Conservation (phyloP, 1,140 invertebrate genomes). For the Drosophila ficusphila region DNA sequence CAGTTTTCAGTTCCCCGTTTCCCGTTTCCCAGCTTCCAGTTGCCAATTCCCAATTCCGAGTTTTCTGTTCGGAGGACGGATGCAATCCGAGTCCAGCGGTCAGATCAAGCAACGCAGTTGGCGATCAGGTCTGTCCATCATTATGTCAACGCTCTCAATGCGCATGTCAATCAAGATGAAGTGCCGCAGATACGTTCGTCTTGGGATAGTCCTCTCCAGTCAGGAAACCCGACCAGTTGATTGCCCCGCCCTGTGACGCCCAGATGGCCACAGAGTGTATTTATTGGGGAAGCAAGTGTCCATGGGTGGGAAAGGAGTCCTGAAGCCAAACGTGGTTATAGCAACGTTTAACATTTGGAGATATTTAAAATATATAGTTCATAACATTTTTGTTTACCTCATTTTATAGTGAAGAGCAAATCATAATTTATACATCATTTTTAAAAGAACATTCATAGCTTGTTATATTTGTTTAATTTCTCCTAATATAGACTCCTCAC, state of each 20-base stretch:
- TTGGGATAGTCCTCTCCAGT: background rate
- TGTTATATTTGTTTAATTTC: too few relatives aligned
- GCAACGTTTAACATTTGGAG: too few relatives aligned
- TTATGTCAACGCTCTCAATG: slow-evolving; percentile 84
- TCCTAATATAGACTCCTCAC: too few relatives aligned
- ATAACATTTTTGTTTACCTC: too few relatives aligned
- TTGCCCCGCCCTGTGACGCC: slow-evolving; percentile 5
- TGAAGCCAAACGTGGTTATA: too few relatives aligned
- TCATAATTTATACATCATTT: too few relatives aligned
- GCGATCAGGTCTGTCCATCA: slow-evolving; percentile 78
- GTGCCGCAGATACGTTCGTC: slow-evolving; percentile 73
- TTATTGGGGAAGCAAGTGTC: slow-evolving; percentile 7
- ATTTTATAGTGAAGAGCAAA: too few relatives aligned
- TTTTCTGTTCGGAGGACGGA: background rate
- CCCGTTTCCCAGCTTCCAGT: background rate
- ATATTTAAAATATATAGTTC: too few relatives aligned
- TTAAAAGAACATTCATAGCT: too few relatives aligned
- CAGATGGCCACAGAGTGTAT: background rate
- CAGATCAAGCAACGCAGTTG: slow-evolving; percentile 41
- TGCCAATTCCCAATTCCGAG: too few relatives aligned
- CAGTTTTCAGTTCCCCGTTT: too few relatives aligned
- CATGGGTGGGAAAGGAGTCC: slow-evolving; percentile 4
- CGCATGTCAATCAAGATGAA: slow-evolving; percentile 84
- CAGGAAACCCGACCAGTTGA: background rate
- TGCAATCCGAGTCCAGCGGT: slow-evolving; percentile 42